Conservation (phyloP, 2,113 vertebrate genomes). For the Apaloderma vittatum region DNA sequence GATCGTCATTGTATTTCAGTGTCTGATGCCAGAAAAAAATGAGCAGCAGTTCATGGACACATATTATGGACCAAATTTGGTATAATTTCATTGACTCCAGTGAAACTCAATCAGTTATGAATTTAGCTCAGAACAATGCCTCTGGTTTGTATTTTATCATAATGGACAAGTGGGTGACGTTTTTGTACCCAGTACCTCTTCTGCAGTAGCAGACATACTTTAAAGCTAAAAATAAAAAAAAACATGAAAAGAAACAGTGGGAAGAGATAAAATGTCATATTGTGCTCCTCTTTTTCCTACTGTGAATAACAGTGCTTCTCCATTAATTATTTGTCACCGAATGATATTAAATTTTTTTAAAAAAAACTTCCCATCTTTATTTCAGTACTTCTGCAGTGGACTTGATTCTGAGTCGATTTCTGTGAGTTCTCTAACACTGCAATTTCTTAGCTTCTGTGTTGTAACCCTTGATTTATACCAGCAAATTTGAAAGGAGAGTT, state of each 20-base stretch:
- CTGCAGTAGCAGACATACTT: background rate
- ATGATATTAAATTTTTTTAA: background rate
- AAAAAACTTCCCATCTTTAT: background rate
- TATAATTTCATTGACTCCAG: background rate
- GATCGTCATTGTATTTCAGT: background rate
- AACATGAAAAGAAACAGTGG: background rate
- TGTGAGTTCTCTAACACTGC: background rate
- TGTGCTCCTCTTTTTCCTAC: background rate
- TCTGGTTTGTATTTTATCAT: background rate
- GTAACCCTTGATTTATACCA: constrained; percentile 42
- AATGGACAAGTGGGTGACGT: background rate
- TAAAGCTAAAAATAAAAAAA: background rate
- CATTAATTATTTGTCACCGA: background rate
- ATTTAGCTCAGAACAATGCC: background rate
- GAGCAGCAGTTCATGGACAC: background rate
- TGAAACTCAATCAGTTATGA: background rate
- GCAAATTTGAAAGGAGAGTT: constrained; percentile 19
- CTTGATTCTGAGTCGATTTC: background rate
- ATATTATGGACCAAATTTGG: background rate
- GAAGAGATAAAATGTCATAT: background rate
- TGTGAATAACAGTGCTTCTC: background rate
- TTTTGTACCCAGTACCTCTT: background rate
- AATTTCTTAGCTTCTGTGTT: constrained; percentile 11
- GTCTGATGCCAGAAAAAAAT: background rate
- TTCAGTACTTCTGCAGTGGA: background rate